Conservation (phyloP, 2,888 invertebrate species). For the Philereme vetulata region DNA sequence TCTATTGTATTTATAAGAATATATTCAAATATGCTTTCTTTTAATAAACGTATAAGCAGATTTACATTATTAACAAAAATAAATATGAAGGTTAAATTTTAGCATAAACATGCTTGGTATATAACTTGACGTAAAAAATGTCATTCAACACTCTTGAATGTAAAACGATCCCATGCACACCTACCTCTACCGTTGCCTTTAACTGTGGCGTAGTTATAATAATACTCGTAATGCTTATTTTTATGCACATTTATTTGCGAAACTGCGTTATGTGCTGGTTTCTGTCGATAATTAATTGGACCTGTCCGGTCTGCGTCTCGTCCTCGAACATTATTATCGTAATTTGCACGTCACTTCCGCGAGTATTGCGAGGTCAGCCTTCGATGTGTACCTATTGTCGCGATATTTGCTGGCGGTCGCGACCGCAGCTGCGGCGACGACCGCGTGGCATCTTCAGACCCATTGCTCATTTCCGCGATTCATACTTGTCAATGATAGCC, state of each 20-base stretch:
- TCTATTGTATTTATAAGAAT: too few species aligned
- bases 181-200: neutral
- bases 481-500: conserved; percentile 13
- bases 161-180: conserved; percentile 4
- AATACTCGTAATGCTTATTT: conserved; percentile 8
- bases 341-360: conserved; percentile 79
- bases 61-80: too few species aligned
- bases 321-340: conserved; percentile 65
- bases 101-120: neutral
- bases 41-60: too few species aligned
- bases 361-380: conserved; percentile 56
- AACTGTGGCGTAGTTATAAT: conserved; percentile 10
- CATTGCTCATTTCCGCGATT: conserved; percentile 52
- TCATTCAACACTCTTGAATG: conserved; percentile 18
- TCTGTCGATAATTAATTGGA: conserved; percentile 46
- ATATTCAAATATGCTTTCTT: too few species aligned
- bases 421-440: conserved; percentile 32
- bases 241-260: conserved; percentile 15
- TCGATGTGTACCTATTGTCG: conserved; percentile 45
- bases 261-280: conserved; percentile 23
- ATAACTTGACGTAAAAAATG: conserved; percentile 10
- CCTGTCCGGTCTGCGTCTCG: conserved; percentile 44
- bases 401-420: conserved; percentile 48
- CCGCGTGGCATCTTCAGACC: conserved; percentile 35
- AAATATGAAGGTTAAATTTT: too few species aligned